A percentile compares a stretch with the other conserved stretches of the same genome.
Evolutionary conservation across 2,113 vertebrate species (phyloP).

Genomic region (Origma solitaria): DNA sequence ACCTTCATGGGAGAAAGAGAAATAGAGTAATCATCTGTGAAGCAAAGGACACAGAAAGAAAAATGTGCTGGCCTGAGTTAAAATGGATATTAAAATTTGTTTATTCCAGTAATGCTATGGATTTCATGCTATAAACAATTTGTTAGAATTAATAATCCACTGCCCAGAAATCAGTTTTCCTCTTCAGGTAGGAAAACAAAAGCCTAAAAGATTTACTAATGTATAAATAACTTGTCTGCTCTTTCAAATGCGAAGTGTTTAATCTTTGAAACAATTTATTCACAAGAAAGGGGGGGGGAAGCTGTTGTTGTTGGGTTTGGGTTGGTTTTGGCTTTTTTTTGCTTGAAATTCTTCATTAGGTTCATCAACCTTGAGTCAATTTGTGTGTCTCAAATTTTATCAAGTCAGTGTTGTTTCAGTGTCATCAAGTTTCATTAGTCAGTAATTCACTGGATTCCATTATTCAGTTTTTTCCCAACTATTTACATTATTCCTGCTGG

Average conservation of each 20-base stretch:
- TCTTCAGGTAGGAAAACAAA: not conserved
- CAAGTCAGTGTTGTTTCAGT: not conserved
- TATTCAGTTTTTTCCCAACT: not conserved
- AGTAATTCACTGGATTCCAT: not conserved
- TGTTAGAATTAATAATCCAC: not conserved
- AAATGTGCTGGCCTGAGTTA: slow-evolving; percentile 5
- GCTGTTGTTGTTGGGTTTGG: not conserved
- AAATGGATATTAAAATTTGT: slow-evolving; percentile 42
- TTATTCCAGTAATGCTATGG: not conserved
- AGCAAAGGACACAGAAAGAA: slow-evolving; percentile 34
- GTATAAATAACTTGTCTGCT: not conserved
- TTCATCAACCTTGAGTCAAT: not conserved
- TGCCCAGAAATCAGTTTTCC: not conserved
- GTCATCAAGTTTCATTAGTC: not conserved
- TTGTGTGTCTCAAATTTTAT: not conserved
- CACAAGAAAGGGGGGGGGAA: not conserved
- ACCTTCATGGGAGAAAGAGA: slow-evolving; percentile 49
- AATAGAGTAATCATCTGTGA: slow-evolving; percentile 47
- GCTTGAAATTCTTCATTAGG: not conserved
- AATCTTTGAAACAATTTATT: not conserved
- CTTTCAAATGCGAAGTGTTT: not conserved
- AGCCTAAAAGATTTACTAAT: not conserved
- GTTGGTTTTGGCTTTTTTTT: not conserved
- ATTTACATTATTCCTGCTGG: not conserved
- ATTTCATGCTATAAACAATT: not conserved